Percentiles rank a stretch among this genome's conserved stretches.
These are phyloP conservation scores for Drosophila nasuta DNA, from an alignment of 1,140 invertebrate species.

Conservation along the genomic window DNA sequence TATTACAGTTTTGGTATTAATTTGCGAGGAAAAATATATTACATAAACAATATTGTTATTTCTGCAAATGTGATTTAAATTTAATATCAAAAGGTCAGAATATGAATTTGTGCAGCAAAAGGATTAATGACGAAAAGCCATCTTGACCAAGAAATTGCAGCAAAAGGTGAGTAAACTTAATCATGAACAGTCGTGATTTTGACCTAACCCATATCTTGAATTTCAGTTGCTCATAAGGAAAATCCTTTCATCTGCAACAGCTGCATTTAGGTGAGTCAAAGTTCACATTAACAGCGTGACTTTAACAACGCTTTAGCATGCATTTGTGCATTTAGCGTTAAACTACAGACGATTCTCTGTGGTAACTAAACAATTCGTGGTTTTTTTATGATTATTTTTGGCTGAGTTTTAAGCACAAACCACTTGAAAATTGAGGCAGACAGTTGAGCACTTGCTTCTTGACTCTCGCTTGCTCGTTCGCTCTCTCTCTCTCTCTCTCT, in stretches of 20 bases:
- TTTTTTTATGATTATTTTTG: slow-evolving; percentile 1
- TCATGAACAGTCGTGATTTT: background rate
- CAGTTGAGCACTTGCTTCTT: background rate
- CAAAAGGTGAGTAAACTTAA: background rate
- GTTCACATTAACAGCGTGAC: slow-evolving; percentile 1
- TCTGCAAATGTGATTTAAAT: too few relatives aligned
- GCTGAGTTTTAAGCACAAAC: slow-evolving; percentile 15
- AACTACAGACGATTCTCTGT: background rate
- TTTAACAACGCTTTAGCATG: slow-evolving; percentile 6
- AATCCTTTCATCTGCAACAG: background rate
- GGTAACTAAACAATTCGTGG: background rate
- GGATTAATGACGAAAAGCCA: background rate
- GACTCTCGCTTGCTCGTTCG: too few relatives aligned
- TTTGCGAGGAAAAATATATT: too few relatives aligned
- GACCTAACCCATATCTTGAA: background rate
- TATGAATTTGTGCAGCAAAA: too few relatives aligned
- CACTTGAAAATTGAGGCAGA: slow-evolving; percentile 7
- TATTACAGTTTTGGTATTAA: too few relatives aligned
- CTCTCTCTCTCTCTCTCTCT: background rate
- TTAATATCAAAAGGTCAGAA: too few relatives aligned
- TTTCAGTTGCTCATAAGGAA: background rate
- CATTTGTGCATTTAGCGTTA: background rate
- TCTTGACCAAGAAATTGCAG: background rate
- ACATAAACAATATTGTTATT: background rate
- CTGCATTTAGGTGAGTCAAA: background rate